A percentile compares a stretch with the other conserved stretches of the same genome.
These are phyloP conservation scores for Polymixis flavicincta DNA, from an alignment of 2,888 invertebrate species.

Conservation along the genomic window DNA sequence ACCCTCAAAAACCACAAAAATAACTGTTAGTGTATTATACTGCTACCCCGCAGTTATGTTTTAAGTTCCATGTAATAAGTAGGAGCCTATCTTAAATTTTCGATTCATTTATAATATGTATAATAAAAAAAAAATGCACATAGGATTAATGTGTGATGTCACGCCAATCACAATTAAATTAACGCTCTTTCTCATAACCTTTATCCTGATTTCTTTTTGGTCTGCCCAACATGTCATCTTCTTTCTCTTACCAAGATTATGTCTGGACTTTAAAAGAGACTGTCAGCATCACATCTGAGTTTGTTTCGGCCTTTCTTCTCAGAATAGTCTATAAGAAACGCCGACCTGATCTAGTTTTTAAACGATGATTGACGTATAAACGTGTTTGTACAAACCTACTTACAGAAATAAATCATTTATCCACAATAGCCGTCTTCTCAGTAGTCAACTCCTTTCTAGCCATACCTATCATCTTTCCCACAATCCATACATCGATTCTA, in stretches of 20 bases:
- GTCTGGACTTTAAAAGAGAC: too few species aligned
- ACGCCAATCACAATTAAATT: not conserved
- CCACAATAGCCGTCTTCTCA: too few species aligned
- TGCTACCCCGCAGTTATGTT: not conserved
- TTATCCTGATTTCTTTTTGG: not conserved
- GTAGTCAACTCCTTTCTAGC: not conserved
- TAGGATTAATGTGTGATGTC: not conserved
- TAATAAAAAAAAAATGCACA: not conserved
- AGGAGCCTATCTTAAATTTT: not conserved
- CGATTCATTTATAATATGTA: not conserved
- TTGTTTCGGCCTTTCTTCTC: too few species aligned
- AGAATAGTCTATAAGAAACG: too few species aligned
- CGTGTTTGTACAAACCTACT: too few species aligned
- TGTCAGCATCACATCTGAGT: too few species aligned
- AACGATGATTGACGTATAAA: too few species aligned
- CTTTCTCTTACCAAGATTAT: not conserved
- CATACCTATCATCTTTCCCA: not conserved
- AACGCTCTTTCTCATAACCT: too few species aligned
- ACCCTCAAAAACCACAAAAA: too few species aligned
- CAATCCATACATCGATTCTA: not conserved
- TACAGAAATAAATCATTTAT: too few species aligned
- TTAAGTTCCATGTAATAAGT: not conserved
- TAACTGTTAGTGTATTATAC: too few species aligned
- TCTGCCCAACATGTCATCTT: not conserved
- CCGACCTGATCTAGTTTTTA: too few species aligned